Evolutionary conservation across 2,888 invertebrate genomes (phyloP).

Genomic region (Eudemis profundana): DNA sequence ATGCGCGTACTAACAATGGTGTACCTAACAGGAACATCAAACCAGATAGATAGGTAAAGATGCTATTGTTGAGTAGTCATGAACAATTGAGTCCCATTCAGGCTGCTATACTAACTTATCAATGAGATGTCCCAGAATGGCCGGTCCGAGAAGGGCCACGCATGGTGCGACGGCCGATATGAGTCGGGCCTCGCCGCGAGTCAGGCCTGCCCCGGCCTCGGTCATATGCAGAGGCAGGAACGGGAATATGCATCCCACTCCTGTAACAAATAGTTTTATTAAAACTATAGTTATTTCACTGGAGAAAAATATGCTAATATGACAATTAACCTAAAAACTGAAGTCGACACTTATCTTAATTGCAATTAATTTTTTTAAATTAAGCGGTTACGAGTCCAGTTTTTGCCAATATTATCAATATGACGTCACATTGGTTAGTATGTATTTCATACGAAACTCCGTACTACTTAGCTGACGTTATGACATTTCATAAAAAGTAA

Average conservation of each 20-base stretch:
- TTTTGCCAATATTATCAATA: too few relatives aligned
- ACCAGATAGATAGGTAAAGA: conserved; percentile 12
- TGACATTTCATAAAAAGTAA: too few relatives aligned
- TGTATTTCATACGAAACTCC: too few relatives aligned
- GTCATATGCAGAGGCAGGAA: conserved; percentile 92
- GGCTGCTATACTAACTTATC: conserved; percentile 86
- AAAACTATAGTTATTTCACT: too few relatives aligned
- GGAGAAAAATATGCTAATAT: too few relatives aligned
- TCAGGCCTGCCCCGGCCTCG: conserved; percentile 87
- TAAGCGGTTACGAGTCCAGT: too few relatives aligned
- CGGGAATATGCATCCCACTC: conserved; percentile 92
- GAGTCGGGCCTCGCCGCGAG: conserved; percentile 89
- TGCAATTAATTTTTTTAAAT: too few relatives aligned
- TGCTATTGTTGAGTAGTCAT: conserved; percentile 9
- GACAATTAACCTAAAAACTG: too few relatives aligned
- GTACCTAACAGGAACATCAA: conserved; percentile 7
- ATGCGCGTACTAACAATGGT: conserved; percentile 4
- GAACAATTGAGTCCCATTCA: conserved; percentile 7
- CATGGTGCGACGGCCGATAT: conserved; percentile 93
- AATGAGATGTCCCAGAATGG: conserved; percentile 91
- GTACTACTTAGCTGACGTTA: too few relatives aligned
- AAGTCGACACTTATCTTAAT: too few relatives aligned
- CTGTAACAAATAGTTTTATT: conserved; percentile 74
- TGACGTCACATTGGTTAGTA: too few relatives aligned
- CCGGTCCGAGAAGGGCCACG: conserved; percentile 91